These are phyloP conservation scores for Nibea coibor DNA, from an alignment of 2,113 vertebrate genomes.

Conservation along the genomic window DNA sequence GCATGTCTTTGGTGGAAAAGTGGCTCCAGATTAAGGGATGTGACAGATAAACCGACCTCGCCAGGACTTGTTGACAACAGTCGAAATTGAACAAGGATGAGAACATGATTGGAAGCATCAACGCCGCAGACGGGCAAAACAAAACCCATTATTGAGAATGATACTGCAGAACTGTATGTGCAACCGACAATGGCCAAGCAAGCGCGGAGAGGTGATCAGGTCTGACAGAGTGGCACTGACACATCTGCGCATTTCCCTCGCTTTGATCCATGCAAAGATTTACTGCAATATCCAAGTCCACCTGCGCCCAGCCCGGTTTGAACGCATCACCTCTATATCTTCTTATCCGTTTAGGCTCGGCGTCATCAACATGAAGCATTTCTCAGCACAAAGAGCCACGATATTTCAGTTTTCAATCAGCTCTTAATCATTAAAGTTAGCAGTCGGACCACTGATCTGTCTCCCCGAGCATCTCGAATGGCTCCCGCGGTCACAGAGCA, in stretches of 20 bases:
- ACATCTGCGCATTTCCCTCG: background rate
- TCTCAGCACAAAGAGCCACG: conserved; percentile 16
- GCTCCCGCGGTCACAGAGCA: conserved; percentile 24
- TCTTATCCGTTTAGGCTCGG: conserved; percentile 1
- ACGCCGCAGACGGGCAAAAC: conserved; percentile 46
- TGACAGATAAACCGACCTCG: conserved; percentile 29
- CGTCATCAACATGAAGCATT: background rate
- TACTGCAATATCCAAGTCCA: background rate
- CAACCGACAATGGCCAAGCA: conserved; percentile 23
- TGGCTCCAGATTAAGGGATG: conserved; percentile 38
- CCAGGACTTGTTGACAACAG: conserved; percentile 46
- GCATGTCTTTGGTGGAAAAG: conserved; percentile 30
- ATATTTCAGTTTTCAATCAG: conserved; percentile 61
- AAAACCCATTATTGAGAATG: conserved; percentile 45
- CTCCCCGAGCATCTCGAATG: conserved; percentile 33
- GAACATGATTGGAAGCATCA: conserved; percentile 67
- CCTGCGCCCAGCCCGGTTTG: background rate
- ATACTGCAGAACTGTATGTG: conserved; percentile 34
- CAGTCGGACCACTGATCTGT: conserved; percentile 30
- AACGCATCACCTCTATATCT: background rate
- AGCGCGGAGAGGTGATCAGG: conserved; percentile 9
- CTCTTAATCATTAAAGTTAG: conserved; percentile 48
- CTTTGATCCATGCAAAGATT: conserved; percentile 21
- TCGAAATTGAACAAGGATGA: conserved; percentile 65
- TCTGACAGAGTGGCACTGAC: background rate